Conservation (phyloP, 2,888 invertebrate genomes). For the Aproaerema taeniolella region DNA sequence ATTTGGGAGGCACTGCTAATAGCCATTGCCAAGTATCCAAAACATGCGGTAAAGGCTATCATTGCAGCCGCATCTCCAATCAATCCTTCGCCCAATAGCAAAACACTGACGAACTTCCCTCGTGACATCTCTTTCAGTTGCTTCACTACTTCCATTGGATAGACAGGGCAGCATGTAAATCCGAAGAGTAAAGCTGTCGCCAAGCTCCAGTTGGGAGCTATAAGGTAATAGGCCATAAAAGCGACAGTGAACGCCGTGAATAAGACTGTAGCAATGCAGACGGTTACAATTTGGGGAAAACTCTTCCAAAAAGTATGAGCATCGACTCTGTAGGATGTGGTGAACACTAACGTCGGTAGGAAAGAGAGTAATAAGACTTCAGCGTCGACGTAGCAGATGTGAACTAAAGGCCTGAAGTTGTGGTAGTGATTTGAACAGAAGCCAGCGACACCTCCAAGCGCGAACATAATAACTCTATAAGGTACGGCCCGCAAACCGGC, state of each 20-base stretch:
- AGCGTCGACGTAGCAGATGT: conserved; percentile 51
- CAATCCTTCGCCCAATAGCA: conserved; percentile 58
- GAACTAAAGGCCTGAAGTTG: conserved; percentile 45
- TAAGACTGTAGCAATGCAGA: conserved; percentile 51
- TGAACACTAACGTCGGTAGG: conserved; percentile 54
- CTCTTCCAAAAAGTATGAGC: conserved; percentile 60
- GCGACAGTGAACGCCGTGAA: conserved; percentile 49
- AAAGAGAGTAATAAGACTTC: conserved; percentile 46
- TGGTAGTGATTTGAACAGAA: conserved; percentile 50
- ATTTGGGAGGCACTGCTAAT: conserved; percentile 46
- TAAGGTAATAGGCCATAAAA: conserved; percentile 55
- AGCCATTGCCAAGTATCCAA: conserved; percentile 50
- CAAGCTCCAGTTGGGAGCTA: conserved; percentile 55
- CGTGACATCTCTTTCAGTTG: conserved; percentile 49
- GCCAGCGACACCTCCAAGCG: conserved; percentile 51
- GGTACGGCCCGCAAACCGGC: conserved; percentile 46
- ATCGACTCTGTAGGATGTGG: conserved; percentile 57
- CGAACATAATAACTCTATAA: conserved; percentile 59
- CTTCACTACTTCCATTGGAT: conserved; percentile 59
- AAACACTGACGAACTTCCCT: conserved; percentile 59
- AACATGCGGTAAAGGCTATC: conserved; percentile 58
- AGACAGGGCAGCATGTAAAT: conserved; percentile 57
- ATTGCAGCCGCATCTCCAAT: conserved; percentile 60
- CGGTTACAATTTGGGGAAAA: conserved; percentile 54
- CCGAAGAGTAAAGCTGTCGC: conserved; percentile 54